Conservation (phyloP, 2,888 invertebrate species). For the Subacronicta megacephala region DNA sequence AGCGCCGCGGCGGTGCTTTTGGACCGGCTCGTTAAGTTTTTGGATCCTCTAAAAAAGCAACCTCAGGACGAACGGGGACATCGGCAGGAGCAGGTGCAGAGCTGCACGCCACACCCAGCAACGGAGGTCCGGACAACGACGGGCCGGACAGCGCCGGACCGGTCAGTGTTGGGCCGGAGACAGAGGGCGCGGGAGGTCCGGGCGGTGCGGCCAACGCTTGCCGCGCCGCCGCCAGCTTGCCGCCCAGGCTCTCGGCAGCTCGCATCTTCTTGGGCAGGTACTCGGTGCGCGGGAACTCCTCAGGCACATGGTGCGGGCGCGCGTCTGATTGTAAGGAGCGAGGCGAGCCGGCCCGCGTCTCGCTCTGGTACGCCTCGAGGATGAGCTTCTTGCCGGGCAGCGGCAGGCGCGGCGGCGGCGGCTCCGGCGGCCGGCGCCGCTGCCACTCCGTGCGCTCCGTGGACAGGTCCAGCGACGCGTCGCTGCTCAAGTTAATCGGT, state of each 20-base stretch:
- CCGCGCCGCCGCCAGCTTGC: slow-evolving; percentile 77
- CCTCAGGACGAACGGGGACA: slow-evolving; percentile 72
- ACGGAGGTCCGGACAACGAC: slow-evolving; percentile 49
- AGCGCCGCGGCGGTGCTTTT: slow-evolving; percentile 89
- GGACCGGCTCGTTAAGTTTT: slow-evolving; percentile 89
- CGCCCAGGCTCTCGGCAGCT: slow-evolving; percentile 85
- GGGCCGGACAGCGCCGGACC: slow-evolving; percentile 53
- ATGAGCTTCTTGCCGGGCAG: slow-evolving; percentile 87
- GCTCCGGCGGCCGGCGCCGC: slow-evolving; percentile 80
- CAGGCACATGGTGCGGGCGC: slow-evolving; percentile 55
- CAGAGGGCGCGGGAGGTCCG: slow-evolving; percentile 42
- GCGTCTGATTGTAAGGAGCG: slow-evolving; percentile 62
- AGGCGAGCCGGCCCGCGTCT: slow-evolving; percentile 73
- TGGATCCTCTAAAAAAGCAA: slow-evolving; percentile 89
- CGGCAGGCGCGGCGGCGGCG: slow-evolving; percentile 73
- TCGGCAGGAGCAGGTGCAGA: slow-evolving; percentile 61
- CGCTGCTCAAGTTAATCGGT: slow-evolving; percentile 87
- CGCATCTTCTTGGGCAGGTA: slow-evolving; percentile 88
- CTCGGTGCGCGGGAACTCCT: slow-evolving; percentile 76
- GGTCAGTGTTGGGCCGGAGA: slow-evolving; percentile 49
- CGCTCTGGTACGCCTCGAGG: slow-evolving; percentile 86
- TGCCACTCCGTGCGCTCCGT: slow-evolving; percentile 81
- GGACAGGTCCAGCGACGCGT: slow-evolving; percentile 83
- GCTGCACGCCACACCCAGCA: slow-evolving; percentile 62
- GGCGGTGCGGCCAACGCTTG: slow-evolving; percentile 55